Conservation (phyloP, 2,797 vertebrate species). For the Brachyrhaphis roseni region DNA sequence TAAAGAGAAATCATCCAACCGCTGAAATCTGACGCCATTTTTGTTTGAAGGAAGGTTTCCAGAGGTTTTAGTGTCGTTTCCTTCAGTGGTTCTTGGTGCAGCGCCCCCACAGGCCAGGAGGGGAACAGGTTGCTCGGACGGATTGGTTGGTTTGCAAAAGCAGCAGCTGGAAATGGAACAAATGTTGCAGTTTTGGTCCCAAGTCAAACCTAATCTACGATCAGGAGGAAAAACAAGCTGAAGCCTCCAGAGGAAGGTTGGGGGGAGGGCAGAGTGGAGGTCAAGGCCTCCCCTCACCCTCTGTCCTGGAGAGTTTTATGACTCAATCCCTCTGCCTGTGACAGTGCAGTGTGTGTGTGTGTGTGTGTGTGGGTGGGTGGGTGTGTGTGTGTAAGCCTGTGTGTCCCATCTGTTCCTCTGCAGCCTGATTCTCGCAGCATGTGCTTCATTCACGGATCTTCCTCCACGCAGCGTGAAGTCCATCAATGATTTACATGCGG, state of each 20-base stretch:
- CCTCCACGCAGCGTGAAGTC: constrained; percentile 42
- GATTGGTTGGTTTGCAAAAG: neutral
- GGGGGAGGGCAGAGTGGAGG: constrained; percentile 8
- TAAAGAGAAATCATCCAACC: neutral
- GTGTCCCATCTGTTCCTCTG: constrained; percentile 60
- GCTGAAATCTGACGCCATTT: neutral
- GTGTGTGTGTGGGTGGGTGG: constrained; percentile 29
- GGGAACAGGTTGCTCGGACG: neutral
- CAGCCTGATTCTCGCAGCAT: constrained; percentile 57
- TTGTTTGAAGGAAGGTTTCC: neutral
- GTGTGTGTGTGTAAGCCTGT: constrained; percentile 46
- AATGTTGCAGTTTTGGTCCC: neutral
- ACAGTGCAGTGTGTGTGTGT: constrained; percentile 22
- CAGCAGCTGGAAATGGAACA: neutral
- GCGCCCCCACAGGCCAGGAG: neutral
- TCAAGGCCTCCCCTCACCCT: constrained; percentile 28
- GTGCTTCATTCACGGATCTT: constrained; percentile 61
- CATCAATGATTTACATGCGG: constrained; percentile 53
- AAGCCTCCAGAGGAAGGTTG: no score
- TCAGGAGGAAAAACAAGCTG: no score
- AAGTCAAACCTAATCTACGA: neutral
- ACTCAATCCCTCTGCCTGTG: constrained; percentile 53
- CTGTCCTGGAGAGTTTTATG: constrained; percentile 35
- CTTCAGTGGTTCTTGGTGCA: neutral
- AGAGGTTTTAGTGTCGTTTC: neutral